A percentile compares a stretch with the other conserved stretches of the same genome.
Evolutionary conservation across 2,797 vertebrate species (phyloP).

Genomic region (Oophaga sylvatica): DNA sequence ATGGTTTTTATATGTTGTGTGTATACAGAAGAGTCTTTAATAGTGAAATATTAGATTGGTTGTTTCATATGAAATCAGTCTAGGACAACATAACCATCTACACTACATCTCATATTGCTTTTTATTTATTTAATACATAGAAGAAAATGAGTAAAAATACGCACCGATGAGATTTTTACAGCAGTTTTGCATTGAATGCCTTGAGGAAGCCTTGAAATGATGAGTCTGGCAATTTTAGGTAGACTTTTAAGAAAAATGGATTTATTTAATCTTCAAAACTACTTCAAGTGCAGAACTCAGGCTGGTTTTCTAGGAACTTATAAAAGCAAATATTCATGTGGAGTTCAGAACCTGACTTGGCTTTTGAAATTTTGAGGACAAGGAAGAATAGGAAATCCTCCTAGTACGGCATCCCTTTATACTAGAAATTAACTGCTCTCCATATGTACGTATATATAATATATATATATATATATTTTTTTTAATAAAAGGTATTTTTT

Average conservation of each 20-base stretch:
- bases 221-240: conserved; percentile 60
- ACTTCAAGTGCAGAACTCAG: conserved; percentile 63
- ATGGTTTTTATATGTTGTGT: too few species aligned
- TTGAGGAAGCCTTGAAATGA: conserved; percentile 57
- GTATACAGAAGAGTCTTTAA: too few species aligned
- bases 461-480: too few species aligned
- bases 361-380: background rate
- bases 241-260: conserved; percentile 61
- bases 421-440: background rate
- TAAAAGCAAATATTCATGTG: conserved; percentile 2
- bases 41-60: too few species aligned
- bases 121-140: conserved; percentile 17
- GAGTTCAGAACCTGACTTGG: background rate
- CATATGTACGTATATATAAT: background rate
- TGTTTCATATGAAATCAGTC: conserved; percentile 15
- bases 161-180: conserved; percentile 60
- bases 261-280: conserved; percentile 62
- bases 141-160: conserved; percentile 59
- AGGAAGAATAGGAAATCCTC: background rate
- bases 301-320: conserved; percentile 57
- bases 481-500: too few species aligned
- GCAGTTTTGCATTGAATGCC: conserved; percentile 48
- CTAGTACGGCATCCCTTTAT: background rate
- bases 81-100: background rate
- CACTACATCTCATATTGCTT: background rate